Evolutionary conservation across 2,888 invertebrate species (phyloP).

Genomic region (Cephus pygmeus): DNA sequence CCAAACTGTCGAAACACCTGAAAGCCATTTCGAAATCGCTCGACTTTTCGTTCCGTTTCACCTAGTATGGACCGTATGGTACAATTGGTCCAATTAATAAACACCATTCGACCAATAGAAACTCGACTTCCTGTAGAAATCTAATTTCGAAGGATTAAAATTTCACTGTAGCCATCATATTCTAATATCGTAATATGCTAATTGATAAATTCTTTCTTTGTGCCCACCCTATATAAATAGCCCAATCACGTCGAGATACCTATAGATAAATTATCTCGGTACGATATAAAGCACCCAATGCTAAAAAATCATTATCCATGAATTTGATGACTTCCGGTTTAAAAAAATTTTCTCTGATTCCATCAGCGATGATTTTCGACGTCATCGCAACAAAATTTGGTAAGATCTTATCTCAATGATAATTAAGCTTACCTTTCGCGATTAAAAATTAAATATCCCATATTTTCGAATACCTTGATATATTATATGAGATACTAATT

Average conservation of each 20-base stretch:
- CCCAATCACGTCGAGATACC: not conserved
- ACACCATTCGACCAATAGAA: not conserved
- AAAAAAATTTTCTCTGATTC: not conserved
- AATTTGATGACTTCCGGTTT: not conserved
- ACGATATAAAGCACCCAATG: not conserved
- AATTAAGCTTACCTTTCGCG: too few relatives aligned
- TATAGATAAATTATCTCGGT: not conserved
- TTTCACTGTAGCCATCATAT: not conserved
- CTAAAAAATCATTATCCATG: not conserved
- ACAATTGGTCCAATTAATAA: not conserved
- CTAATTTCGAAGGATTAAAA: not conserved
- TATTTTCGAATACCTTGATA: not conserved
- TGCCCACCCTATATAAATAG: not conserved
- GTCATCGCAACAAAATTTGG: too few relatives aligned
- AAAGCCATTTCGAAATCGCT: not conserved
- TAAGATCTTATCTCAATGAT: too few relatives aligned
- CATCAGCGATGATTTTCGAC: too few relatives aligned
- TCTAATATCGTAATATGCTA: not conserved
- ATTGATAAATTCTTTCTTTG: not conserved
- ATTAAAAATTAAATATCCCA: too few relatives aligned
- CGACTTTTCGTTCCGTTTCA: not conserved
- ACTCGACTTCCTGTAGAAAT: not conserved
- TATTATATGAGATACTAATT: not conserved
- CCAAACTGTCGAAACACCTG: not conserved
- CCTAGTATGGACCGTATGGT: not conserved